Evolutionary conservation across 2,113 vertebrate genomes (phyloP), one percentile per base, ranked within the genome.

Genomic region (Heterocephalus glaber): DNA sequence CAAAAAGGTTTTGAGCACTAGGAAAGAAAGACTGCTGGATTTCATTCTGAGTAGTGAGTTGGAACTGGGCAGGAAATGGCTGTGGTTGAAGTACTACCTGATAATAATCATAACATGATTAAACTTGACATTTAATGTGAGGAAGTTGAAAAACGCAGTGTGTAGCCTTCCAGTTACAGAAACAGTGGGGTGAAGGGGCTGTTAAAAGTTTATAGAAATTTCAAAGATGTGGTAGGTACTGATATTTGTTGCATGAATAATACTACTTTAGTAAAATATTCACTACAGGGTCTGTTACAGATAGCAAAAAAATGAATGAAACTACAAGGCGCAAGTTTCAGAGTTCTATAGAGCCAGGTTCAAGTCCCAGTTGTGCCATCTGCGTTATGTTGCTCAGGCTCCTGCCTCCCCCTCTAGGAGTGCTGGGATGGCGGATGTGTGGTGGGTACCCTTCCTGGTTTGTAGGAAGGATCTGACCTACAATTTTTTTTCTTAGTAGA

Each of bases 51-150:
- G 70, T 91, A 68, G 77, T 82, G 94, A 96, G 90, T 84, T 60
- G 92, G 95, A 97, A 96, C 84, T 76, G 38, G 84, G 83, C 97
- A 97, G 97, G 97, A 97, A 98, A 89, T 97, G 90, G 63, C 92
- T 83, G 80, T 97, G 96, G 86, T 93, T 96, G 92, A 95, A 97
- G 95, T 85, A 63, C 96, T 94, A 95, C 89, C 89, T 97, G 97
- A 97, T 96, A 68, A 94, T 95, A 79, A 97, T 97, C 94, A 82
- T 86, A 97, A 49, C 87, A 35, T 94, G 93, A 96, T 97, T 94
- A 93, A 96, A 90, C 94, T 93, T 97, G 93, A 97, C 96, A 96
- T 97, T 97, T 97, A 96, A 94, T 96, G 94, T 96, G 76, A 92
- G 93, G 97, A 97, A 97, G 96, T 96, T 77, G 30, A 77, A 63